Evolutionary conservation across 2,888 invertebrate genomes (phyloP), one percentile per base, ranked within the genome.

Genomic region (Dendrolimus pini): DNA sequence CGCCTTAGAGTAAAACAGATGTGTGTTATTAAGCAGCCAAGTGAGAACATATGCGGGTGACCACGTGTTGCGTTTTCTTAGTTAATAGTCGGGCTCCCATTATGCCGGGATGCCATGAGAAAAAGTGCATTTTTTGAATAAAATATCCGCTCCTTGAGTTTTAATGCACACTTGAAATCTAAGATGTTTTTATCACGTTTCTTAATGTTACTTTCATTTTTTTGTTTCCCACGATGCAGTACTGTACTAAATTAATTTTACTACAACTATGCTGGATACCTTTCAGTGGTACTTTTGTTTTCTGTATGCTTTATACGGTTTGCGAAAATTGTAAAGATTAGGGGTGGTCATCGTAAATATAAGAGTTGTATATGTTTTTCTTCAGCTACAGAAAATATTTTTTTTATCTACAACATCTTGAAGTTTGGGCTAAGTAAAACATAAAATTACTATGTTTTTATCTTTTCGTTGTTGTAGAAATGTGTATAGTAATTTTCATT

Each of bases 1-100:
- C 65, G 66, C 59, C 58, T 68, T 65, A 61, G 62, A 67, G 70
- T 66, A 65, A 70, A 70, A 74, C 82, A 81, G 77, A 83, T 85
- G 83, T 69, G 70, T 70, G 72, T 47, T 47, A 69, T 76, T 74
- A 77, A 74, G 67, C 67, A 68, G 62, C 65, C 63, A 71, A 65
- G 65, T 61, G 62, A 61, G 62, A 75, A 74, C 81, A 82, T 65
- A 85, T 87, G 86, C 86, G 88, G 87, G 88, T 65, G 56, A 77
- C 80, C 88, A 87, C 85, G 86, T 88, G 88, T 82, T 73, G 47
- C 9, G 10, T 47, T 9, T 47, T 47, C 47, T 47, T 47, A 18
- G 54, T 57, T 62, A 64, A 59, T 14, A 54, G 56, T 53, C 53
- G 56, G 55, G 64, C 69, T 68, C 69, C 60, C 64, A 69, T 71